Base-by-base conservation (phyloP, 2,888 invertebrate species). In the Drosophila limbata region DNA sequence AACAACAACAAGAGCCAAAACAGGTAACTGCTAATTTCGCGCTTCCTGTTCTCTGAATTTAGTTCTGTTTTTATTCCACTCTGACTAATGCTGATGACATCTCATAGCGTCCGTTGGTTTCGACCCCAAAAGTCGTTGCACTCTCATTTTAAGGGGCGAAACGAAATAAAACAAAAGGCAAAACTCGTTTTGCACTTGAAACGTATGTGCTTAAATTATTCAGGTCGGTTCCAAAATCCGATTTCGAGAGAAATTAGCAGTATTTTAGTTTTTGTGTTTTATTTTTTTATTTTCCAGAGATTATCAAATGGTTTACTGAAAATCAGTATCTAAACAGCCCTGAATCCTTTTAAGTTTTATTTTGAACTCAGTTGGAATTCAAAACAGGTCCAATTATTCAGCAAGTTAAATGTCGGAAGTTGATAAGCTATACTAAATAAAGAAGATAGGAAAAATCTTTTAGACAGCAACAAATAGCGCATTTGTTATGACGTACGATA, bases 121-220 rank as follows among this genome's bases (percentile, higher is more conserved):
- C 25, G 56, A 15, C 25, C 50, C 47, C n/a, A 55, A 69, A 71
- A 73, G 84, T 87, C 82, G 68, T 87, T 87, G 82, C 70, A 84
- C 87, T 84, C 76, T n/a, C 50, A 42, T 53, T 74, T 65, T 19
- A 13, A 25, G 40, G 33, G 17, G 50, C 48, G 35, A 60, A 69
- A 64, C 31, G 48, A 53, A 63, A 35, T 10, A 21, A 56, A 62
- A 35, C n/a, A 25, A 35, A 35, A 35, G 62, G 56, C 28, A 25
- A 75, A 82, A 83, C 81, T 59, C 37, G 84, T 71, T 80, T 64
- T 44, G 31, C 44, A 39, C 42, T 63, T 57, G n/a, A 40, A 15
- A 21, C 2, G 28, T 28, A 28, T 33, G 10, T 15, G 47, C 15
- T 17, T 19, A 25, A 25, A 15, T 57, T 17, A 17, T 37, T 56